Percentiles rank a stretch among this genome's conserved stretches.
Conservation (phyloP, 2,113 vertebrate genomes). For the Phaethon lepturus region DNA sequence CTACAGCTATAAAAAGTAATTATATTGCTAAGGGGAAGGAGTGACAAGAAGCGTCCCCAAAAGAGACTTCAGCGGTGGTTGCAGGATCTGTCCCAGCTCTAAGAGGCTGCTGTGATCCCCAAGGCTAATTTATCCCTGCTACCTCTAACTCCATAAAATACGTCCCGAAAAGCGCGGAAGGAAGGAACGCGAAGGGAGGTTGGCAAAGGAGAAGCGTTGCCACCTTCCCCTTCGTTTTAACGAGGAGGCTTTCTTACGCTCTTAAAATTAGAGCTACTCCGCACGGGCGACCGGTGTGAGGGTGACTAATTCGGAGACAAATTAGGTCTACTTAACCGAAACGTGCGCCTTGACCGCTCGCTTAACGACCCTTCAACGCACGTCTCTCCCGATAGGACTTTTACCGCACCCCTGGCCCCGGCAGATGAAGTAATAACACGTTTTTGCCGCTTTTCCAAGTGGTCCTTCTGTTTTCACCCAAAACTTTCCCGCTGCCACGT, state of each 20-base stretch:
- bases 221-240: background rate
- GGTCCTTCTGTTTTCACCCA: background rate
- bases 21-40: background rate
- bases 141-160: background rate
- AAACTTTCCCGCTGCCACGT: background rate
- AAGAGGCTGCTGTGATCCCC: background rate
- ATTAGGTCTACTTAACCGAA: slow-evolving; percentile 12
- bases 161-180: background rate
- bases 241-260: background rate
- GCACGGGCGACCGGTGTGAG: background rate
- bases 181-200: background rate
- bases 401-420: background rate
- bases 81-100: background rate
- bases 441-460: background rate
- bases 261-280: background rate
- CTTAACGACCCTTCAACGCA: slow-evolving; percentile 13
- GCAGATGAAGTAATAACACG: background rate
- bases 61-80: background rate
- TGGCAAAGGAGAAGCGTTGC: background rate
- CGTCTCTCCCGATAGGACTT: background rate
- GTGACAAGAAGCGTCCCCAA: background rate
- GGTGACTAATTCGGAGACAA: slow-evolving; percentile 25
- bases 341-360: background rate
- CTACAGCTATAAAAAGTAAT: background rate
- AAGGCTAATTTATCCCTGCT: background rate